Evolutionary conservation across 2,888 invertebrate genomes (phyloP).

Genomic region (Cremastinae sp.): DNA sequence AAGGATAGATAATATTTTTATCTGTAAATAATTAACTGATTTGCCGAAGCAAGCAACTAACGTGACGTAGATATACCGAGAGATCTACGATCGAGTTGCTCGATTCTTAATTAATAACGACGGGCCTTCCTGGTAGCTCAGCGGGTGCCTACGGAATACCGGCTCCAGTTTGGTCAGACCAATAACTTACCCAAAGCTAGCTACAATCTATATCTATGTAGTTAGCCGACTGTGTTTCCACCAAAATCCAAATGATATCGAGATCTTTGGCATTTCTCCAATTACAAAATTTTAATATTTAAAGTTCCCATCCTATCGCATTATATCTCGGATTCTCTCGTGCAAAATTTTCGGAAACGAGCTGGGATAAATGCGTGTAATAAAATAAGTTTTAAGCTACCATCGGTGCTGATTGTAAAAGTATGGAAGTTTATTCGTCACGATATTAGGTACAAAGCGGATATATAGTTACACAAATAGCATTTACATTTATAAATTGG

Average conservation of each 20-base stretch:
- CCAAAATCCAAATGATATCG: conserved; percentile 16
- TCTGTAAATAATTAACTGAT: conserved; percentile 41
- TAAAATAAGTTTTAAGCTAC: too few relatives aligned
- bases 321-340: conserved; percentile 40
- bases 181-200: conserved; percentile 15
- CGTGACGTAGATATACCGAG: too few relatives aligned
- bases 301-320: conserved; percentile 35
- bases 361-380: not conserved
- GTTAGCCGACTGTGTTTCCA: not conserved
- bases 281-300: conserved; percentile 43
- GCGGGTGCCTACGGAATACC: conserved; percentile 67
- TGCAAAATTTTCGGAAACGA: conserved; percentile 47
- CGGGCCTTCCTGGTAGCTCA: conserved; percentile 71
- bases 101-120: conserved; percentile 71
- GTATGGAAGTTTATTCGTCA: too few relatives aligned
- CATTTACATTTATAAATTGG: not conserved
- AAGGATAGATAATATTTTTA: too few relatives aligned
- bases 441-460: not conserved
- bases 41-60: conserved; percentile 40
- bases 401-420: too few relatives aligned
- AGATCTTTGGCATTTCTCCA: conserved; percentile 35
- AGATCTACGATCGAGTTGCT: too few relatives aligned
- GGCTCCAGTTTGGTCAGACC: conserved; percentile 38
- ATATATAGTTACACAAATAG: not conserved
- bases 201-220: not conserved